These are phyloP conservation scores for Drosophila atroscutellata DNA, from an alignment of 2,888 invertebrate genomes.

Conservation along the genomic window DNA sequence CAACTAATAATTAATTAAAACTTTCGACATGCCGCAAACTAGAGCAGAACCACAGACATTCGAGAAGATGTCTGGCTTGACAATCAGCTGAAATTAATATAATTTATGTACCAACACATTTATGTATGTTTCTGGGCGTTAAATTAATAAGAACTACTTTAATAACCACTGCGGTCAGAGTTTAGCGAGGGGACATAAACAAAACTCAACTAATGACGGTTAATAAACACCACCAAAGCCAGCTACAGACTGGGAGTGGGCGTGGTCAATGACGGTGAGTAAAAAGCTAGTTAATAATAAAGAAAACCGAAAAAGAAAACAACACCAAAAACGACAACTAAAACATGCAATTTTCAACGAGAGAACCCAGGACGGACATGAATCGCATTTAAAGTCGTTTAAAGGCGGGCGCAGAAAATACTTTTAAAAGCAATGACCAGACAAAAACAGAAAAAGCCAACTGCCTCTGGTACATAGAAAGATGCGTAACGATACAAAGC, in stretches of 20 bases:
- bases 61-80: background rate
- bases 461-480: background rate
- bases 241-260: conserved; percentile 8
- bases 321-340: conserved; percentile 31
- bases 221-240: conserved; percentile 35
- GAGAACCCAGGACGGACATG: conserved; percentile 58
- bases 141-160: conserved; percentile 57
- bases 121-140: conserved; percentile 38
- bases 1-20: conserved; percentile 44
- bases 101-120: conserved; percentile 26
- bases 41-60: conserved; percentile 5
- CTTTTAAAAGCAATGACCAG: conserved; percentile 72
- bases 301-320: conserved; percentile 39
- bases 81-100: conserved; percentile 31
- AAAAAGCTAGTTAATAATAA: conserved; percentile 71
- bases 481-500: background rate
- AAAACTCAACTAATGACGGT: conserved; percentile 60
- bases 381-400: conserved; percentile 72
- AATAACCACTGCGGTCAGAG: conserved; percentile 47
- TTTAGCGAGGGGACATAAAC: conserved; percentile 45
- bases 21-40: conserved; percentile 13
- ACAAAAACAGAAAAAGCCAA: conserved; percentile 42
- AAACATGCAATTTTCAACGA: conserved; percentile 71
- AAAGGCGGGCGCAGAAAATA: conserved; percentile 53
- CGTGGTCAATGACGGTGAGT: conserved; percentile 44